Base-by-base conservation (phyloP, 2,797 vertebrate species). In the Siniperca obscura region DNA sequence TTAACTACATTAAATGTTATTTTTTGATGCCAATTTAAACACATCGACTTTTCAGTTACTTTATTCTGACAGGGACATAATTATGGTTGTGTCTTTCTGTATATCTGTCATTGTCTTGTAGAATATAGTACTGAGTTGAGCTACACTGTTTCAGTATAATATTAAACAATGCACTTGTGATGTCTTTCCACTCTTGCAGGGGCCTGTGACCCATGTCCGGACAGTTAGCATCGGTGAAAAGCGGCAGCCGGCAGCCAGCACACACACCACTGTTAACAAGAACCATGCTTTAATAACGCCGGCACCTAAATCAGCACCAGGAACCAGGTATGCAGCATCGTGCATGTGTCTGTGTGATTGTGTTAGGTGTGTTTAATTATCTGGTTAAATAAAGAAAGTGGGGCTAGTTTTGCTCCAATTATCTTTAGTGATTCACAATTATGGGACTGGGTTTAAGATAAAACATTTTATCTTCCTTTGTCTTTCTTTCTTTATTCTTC, bases 221-320 rank as follows among this genome's bases (percentile, higher is more conserved):
- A 94, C 95, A 52, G 90, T 95, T 27, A 94, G 93, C 84, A 88
- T 92, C 1, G 96, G 94, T 50, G 96, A 97, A 77, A 97, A 96
- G 62, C 94, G 95, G 38, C 96, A 95, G 30, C 94, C 95, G 0
- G 82, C 92, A 46, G 66, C 81, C 83, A 72, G 36, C 80, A 85
- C 94, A 42, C 95, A 93, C 66, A 71, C 90, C 78, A 21, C 93
- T 38, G 76, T 93, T 56, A 92, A 76, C 88, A 95, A 95, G 93
- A 94, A 89, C 92, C 93, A 95, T 11, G 66, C 88, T 59, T 89
- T 93, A 75, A 87, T 93, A 68, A 89, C 94, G 4, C 46, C 94
- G 1, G 85, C 93, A 48, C 85, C 95, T 59, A 97, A 96, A 93
- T 85, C 95, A 21, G 80, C 93, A 65, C 84, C 93, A 76, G 96